These are phyloP conservation scores for Aradophagus sp. DNA, from an alignment of 1,140 invertebrate species.

Conservation along the genomic window DNA sequence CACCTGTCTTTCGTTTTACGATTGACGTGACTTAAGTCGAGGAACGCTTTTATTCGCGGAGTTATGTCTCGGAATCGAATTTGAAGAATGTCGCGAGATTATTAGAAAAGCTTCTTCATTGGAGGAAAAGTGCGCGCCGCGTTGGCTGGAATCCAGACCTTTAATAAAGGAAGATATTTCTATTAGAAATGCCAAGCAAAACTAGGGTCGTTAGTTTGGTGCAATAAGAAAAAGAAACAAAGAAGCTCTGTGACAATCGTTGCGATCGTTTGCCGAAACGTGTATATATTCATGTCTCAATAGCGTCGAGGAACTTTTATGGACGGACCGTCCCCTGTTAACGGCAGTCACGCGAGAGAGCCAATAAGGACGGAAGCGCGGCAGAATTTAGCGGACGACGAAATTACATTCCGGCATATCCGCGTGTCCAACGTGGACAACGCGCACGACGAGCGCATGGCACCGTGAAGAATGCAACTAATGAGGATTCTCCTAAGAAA, in stretches of 20 bases:
- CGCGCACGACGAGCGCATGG: conserved; percentile 36
- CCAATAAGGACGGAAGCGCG: conserved; percentile 66
- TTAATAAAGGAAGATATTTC: conserved; percentile 42
- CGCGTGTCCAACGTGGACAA: conserved; percentile 54
- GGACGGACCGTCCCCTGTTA: conserved; percentile 58
- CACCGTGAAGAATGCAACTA: conserved; percentile 56
- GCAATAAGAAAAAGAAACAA: conserved; percentile 49
- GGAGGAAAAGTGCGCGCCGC: conserved; percentile 7
- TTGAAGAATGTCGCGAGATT: conserved; percentile 27
- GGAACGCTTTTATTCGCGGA: not conserved
- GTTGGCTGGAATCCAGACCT: conserved; percentile 23
- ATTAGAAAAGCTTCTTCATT: conserved; percentile 25
- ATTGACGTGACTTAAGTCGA: conserved; percentile 1
- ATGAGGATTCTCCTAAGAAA: conserved; percentile 62
- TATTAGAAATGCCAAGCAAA: conserved; percentile 46
- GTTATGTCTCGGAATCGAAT: conserved; percentile 10
- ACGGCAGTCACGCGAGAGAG: conserved; percentile 62
- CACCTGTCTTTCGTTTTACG: conserved; percentile 27
- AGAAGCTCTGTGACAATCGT: conserved; percentile 37
- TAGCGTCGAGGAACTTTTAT: conserved; percentile 63
- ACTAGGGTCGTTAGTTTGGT: conserved; percentile 25
- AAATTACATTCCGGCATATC: conserved; percentile 72
- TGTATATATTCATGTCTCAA: conserved; percentile 55
- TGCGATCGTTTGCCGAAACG: conserved; percentile 27
- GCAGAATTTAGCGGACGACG: conserved; percentile 67